These are phyloP conservation scores for Macropodus opercularis DNA, from an alignment of 2,797 vertebrate species.

Conservation along the genomic window DNA sequence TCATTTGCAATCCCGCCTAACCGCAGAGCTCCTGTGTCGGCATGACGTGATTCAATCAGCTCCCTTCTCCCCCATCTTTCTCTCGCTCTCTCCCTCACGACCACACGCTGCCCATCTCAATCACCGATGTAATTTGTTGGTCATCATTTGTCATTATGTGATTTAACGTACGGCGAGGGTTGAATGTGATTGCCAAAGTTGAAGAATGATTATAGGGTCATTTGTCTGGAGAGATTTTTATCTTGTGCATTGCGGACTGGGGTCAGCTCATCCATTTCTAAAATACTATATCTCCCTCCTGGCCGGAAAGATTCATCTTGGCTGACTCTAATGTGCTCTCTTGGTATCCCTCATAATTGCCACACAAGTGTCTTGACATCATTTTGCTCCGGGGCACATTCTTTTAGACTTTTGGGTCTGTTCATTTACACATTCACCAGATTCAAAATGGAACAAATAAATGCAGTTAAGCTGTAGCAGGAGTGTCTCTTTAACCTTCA, in stretches of 20 bases:
- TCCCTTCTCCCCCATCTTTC: too few species aligned
- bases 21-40: conserved; percentile 38
- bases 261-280: conserved; percentile 39
- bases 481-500: not conserved
- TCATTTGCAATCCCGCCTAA: conserved; percentile 38
- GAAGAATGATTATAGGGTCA: conserved; percentile 41
- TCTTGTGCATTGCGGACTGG: conserved; percentile 11
- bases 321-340: conserved; percentile 11
- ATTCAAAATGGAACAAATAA: not conserved
- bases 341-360: not conserved
- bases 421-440: conserved; percentile 8
- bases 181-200: conserved; percentile 52
- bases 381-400: conserved; percentile 4
- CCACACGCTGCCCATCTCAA: conserved; percentile 25
- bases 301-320: conserved; percentile 22
- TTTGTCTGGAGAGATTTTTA: conserved; percentile 38
- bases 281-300: conserved; percentile 40
- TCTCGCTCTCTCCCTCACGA: conserved; percentile 13
- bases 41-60: conserved; percentile 51
- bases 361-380: conserved; percentile 1
- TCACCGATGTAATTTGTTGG: conserved; percentile 57
- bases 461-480: not conserved
- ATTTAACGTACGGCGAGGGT: conserved; percentile 39
- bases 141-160: conserved; percentile 48
- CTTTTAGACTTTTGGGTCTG: not conserved